Base-by-base conservation (phyloP, 2,888 invertebrate genomes). In the Panzeria rudis region DNA sequence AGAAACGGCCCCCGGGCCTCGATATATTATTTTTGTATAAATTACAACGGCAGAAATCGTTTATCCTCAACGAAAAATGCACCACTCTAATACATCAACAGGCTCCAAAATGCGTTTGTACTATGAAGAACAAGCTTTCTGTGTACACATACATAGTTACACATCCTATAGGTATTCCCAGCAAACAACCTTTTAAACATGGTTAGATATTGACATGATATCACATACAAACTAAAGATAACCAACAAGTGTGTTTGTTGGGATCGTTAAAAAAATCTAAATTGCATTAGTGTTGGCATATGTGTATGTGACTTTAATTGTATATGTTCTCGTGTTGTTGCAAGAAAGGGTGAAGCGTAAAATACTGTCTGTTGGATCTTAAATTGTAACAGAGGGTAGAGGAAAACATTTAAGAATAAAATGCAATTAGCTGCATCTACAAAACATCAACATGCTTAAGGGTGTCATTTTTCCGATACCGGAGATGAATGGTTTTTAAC, bases 391-490 rank as follows among this genome's bases (percentile, higher is more conserved):
- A 9, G 1, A 32, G 17, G 15, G n/a, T 9, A 13, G 59, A 50
- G 44, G 6, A 35, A 82, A 72, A 81, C 69, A 83, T 81, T 82
- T 82, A 69, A 83, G 81, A 86, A 88, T 88, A 90, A 89, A 90
- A 90, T 91, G 90, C 89, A 90, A 90, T 90, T 91, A 90, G 89
- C 89, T 86, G 64, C 69, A 84, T 56, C 71, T 56, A 47, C 62
- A 80, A 80, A 75, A 59, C 61, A 73, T 62, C 68, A 72, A 72
- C 29, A 29, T 84, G 72, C 77, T 69, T 61, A 50, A 77, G 77
- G 77, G 50, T 3, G 17, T 25, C n/a, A 29, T 29, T 41, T 38
- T 41, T 29, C 3, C 4, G 23, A 52, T 23, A 20, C 0, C 20
- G 23, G 3, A 11, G 3, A 15, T 35, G n/a, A 17, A 62, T 6